A percentile compares a stretch with the other conserved stretches of the same genome.
Evolutionary conservation across 1,140 invertebrate genomes (phyloP).

Genomic region (Lineus longissimus): DNA sequence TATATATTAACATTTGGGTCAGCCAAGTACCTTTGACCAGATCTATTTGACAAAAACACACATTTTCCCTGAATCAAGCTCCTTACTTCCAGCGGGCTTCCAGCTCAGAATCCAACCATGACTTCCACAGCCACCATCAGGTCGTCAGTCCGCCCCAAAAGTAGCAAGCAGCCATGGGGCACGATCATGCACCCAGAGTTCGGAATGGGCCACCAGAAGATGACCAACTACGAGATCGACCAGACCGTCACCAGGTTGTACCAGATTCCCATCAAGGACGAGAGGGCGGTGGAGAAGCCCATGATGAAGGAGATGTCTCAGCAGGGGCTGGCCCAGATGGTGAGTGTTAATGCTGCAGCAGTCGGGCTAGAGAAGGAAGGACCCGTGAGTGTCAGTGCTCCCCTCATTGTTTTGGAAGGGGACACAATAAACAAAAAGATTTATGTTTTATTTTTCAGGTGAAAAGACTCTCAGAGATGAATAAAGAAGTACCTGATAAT

Average conservation of each 20-base stretch:
- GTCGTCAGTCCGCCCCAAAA: slow-evolving; percentile 40
- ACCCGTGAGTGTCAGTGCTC: too few species aligned
- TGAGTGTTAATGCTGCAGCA: background rate
- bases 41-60: too few species aligned
- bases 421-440: too few species aligned
- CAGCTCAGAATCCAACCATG: background rate
- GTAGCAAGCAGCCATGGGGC: slow-evolving; percentile 47
- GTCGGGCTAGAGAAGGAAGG: too few species aligned
- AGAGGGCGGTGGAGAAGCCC: slow-evolving; percentile 22
- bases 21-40: too few species aligned
- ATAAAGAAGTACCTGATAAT: slow-evolving; percentile 36
- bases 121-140: too few species aligned
- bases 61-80: too few species aligned
- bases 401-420: too few species aligned
- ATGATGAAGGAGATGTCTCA: slow-evolving; percentile 2
- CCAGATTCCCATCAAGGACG: slow-evolving; percentile 23
- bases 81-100: too few species aligned
- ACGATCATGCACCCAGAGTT: slow-evolving; percentile 49
- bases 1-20: too few species aligned
- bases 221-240: slow-evolving; percentile 47
- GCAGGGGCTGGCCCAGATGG: background rate
- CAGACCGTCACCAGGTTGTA: slow-evolving; percentile 41
- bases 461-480: slow-evolving; percentile 26
- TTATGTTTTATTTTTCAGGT: slow-evolving; percentile 28
- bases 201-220: slow-evolving; percentile 48